Evolutionary conservation across 1,140 invertebrate genomes (phyloP).

Genomic region (Neodiprion pinetum): DNA sequence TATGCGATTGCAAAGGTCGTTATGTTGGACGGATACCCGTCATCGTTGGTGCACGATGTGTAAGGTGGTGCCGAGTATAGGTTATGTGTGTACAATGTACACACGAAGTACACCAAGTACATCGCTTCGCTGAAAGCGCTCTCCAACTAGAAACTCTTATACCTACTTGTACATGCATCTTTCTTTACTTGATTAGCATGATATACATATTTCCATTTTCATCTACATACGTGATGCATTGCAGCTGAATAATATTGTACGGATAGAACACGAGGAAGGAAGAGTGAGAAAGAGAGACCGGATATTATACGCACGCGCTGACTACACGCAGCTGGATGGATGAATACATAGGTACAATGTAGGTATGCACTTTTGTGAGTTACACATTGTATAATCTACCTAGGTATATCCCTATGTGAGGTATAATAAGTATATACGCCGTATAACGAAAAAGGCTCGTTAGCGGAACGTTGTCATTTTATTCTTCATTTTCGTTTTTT

Average conservation of each 20-base stretch:
- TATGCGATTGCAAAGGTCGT: too few species aligned
- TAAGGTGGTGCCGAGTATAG: too few species aligned
- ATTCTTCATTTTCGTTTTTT: background rate
- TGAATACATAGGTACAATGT: background rate
- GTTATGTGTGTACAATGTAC: too few species aligned
- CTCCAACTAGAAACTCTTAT: background rate
- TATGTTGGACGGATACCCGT: too few species aligned
- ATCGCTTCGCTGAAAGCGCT: background rate
- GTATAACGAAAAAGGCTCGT: background rate
- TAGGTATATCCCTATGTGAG: too few species aligned
- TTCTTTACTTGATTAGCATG: background rate
- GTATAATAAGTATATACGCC: too few species aligned
- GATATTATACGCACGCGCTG: background rate
- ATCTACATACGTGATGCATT: background rate
- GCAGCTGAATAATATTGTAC: too few species aligned
- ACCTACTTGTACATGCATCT: too few species aligned
- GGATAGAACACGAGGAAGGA: background rate
- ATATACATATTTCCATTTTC: background rate
- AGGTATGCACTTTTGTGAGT: background rate
- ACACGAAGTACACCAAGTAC: too few species aligned
- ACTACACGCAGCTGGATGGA: background rate
- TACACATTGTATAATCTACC: too few species aligned
- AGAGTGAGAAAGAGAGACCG: background rate
- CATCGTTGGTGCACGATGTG: too few species aligned
- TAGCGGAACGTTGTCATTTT: background rate